These are phyloP conservation scores for Mungos mungo DNA, from an alignment of 2,113 vertebrate species.

Conservation along the genomic window DNA sequence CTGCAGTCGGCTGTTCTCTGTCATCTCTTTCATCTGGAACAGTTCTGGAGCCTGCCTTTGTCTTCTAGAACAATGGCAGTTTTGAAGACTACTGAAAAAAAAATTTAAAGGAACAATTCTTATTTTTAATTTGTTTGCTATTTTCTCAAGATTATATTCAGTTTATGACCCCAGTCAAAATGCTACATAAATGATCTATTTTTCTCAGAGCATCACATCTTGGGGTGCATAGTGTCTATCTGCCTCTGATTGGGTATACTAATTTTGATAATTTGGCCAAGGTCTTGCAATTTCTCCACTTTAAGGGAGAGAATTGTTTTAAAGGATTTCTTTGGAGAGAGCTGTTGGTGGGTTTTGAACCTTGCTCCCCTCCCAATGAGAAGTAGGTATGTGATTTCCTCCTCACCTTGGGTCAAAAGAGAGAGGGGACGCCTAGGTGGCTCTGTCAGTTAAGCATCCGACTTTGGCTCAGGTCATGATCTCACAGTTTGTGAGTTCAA, in stretches of 20 bases:
- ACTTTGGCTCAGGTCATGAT: too few species aligned
- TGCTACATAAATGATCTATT: neutral
- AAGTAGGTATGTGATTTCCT: neutral
- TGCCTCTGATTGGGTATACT: neutral
- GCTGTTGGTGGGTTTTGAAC: neutral
- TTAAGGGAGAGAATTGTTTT: neutral
- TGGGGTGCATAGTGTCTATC: neutral
- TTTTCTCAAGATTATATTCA: constrained; percentile 26
- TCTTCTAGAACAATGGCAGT: neutral
- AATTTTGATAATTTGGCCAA: constrained; percentile 13
- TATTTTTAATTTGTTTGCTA: constrained; percentile 29
- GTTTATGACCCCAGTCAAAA: neutral
- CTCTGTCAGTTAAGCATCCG: too few species aligned
- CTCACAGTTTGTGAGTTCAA: too few species aligned
- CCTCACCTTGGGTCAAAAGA: neutral
- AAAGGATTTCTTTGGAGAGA: constrained; percentile 14
- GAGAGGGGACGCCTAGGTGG: neutral
- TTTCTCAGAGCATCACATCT: neutral
- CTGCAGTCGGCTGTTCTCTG: neutral
- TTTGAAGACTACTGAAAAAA: constrained; percentile 2
- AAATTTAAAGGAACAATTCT: neutral
- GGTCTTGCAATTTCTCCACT: neutral
- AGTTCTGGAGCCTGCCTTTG: neutral
- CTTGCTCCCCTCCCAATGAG: neutral
- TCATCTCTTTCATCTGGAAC: neutral